A percentile compares a stretch with the other conserved stretches of the same genome.
These are phyloP conservation scores for Chelonus formosanus DNA, from an alignment of 2,888 invertebrate genomes.

Conservation along the genomic window DNA sequence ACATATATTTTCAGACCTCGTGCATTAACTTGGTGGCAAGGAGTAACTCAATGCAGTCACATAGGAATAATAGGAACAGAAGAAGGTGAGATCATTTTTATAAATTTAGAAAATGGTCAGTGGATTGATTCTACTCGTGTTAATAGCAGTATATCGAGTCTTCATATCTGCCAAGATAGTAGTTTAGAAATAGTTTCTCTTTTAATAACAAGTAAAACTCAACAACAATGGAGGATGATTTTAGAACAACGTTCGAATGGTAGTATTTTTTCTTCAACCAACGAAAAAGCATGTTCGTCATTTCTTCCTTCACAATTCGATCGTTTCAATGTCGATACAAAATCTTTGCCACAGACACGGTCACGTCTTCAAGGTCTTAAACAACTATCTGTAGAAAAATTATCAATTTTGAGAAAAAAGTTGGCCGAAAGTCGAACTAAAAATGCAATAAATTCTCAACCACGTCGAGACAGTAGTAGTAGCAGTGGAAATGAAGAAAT, in stretches of 20 bases:
- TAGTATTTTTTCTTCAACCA: conserved; percentile 73
- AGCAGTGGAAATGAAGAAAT: conserved; percentile 51
- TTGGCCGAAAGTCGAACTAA: conserved; percentile 68
- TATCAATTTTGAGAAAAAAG: conserved; percentile 72
- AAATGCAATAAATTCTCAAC: conserved; percentile 41
- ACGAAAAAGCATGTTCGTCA: conserved; percentile 38
- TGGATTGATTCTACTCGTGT: conserved; percentile 75
- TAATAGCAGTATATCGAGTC: conserved; percentile 70
- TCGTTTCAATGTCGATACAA: conserved; percentile 55
- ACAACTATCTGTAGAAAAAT: conserved; percentile 75
- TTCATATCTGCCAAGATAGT: conserved; percentile 79
- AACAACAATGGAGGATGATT: conserved; percentile 83
- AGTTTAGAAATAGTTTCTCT: conserved; percentile 70
- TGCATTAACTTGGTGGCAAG: conserved; percentile 63
- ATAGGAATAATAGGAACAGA: conserved; percentile 63
- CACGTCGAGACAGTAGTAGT: conserved; percentile 41
- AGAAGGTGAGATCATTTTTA: conserved; percentile 72
- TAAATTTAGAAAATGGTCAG: conserved; percentile 76
- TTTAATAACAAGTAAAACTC: conserved; percentile 77
- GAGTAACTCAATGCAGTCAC: conserved; percentile 54
- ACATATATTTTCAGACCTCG: conserved; percentile 51
- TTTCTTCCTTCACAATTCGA: conserved; percentile 43
- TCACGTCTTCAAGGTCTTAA: conserved; percentile 73
- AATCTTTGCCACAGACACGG: conserved; percentile 54
- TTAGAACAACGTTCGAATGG: conserved; percentile 80